These are phyloP conservation scores for Ascidia mentula DNA, from an alignment of 23 tunicate genomes.

Conservation along the genomic window DNA sequence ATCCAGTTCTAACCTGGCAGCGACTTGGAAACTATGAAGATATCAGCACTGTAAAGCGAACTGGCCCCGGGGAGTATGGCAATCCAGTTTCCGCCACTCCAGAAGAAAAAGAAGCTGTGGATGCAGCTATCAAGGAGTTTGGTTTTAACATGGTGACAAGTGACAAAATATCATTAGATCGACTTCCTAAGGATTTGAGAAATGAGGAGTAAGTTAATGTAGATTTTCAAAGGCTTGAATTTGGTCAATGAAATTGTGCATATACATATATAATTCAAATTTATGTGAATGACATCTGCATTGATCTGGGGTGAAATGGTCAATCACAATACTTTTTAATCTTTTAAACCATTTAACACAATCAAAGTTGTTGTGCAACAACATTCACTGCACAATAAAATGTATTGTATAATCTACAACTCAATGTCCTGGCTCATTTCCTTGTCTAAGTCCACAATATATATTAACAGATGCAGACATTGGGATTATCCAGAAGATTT, in stretches of 20 bases:
- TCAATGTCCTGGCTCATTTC: too few relatives aligned
- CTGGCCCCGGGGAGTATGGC: slow-evolving; percentile 99
- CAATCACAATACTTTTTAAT: background rate
- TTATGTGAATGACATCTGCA: too few relatives aligned
- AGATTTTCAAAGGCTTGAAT: background rate
- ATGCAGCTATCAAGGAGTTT: slow-evolving; percentile 91
- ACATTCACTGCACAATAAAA: too few relatives aligned
- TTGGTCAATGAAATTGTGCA: background rate
- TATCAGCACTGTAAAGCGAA: slow-evolving; percentile 22
- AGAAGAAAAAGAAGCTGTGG: slow-evolving; percentile 68
- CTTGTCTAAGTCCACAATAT: too few relatives aligned
- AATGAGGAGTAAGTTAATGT: slow-evolving; percentile 89
- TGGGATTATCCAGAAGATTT: slow-evolving; percentile 86
- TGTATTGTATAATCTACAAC: too few relatives aligned
- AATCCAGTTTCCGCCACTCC: slow-evolving; percentile 45
- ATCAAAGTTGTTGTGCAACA: too few relatives aligned
- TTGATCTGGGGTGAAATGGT: too few relatives aligned
- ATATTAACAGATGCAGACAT: slow-evolving; percentile 64
- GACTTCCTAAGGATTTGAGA: slow-evolving; percentile 94
- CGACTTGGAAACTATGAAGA: slow-evolving; percentile 75
- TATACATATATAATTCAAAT: too few relatives aligned
- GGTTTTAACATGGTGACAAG: slow-evolving; percentile 97
- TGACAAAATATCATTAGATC: slow-evolving; percentile 94
- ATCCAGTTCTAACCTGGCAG: slow-evolving; percentile 74
- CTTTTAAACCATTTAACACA: too few relatives aligned